A percentile compares a stretch with the other conserved stretches of the same genome.
Evolutionary conservation across 2,888 invertebrate genomes (phyloP).

Genomic region (Chaitophorus viminalis): DNA sequence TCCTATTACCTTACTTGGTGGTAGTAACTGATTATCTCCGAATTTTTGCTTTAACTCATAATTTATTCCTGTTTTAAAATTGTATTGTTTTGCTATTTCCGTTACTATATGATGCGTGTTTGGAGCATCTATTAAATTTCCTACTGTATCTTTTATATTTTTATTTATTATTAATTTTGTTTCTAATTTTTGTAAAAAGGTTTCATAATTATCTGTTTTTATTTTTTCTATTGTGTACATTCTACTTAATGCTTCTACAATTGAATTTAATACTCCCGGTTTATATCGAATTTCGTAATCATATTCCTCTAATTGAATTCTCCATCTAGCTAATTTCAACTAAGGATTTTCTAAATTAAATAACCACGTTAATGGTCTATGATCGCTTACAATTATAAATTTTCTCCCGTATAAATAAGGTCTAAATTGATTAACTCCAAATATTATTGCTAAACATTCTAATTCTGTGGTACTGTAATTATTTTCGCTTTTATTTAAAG

Average conservation of each 20-base stretch:
- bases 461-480: constrained; percentile 65
- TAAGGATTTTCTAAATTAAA: constrained; percentile 55
- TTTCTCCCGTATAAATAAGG: constrained; percentile 64
- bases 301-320: constrained; percentile 44
- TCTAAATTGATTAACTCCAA: constrained; percentile 65
- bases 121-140: too few relatives aligned
- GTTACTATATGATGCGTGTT: too few relatives aligned
- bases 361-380: constrained; percentile 45
- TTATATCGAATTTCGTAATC: constrained; percentile 18
- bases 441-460: constrained; percentile 66
- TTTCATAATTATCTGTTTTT: background rate
- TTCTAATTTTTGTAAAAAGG: background rate
- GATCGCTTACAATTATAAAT: constrained; percentile 64
- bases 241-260: background rate
- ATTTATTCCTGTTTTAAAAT: too few relatives aligned
- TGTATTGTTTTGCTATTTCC: too few relatives aligned
- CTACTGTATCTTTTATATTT: too few relatives aligned
- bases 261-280: background rate
- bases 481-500: constrained; percentile 65
- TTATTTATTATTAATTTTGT: background rate
- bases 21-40: too few relatives aligned
- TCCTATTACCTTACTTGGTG: too few relatives aligned
- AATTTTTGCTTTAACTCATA: too few relatives aligned
- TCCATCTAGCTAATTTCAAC: constrained; percentile 40
- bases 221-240: background rate